phyloP scores from a whole-genome alignment of 2,888 invertebrate species.

The Hydrotaea cyrtoneurina region DNA sequence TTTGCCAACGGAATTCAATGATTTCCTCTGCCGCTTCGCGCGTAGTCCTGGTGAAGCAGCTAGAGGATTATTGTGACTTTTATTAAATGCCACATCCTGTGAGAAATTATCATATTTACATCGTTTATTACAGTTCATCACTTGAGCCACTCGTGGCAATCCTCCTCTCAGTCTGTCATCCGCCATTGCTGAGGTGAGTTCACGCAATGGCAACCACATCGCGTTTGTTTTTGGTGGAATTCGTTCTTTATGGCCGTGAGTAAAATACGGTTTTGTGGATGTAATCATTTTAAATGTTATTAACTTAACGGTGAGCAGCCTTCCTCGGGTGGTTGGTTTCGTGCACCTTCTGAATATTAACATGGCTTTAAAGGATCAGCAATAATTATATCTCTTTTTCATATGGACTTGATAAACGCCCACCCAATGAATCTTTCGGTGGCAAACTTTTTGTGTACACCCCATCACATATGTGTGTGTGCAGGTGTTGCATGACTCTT shows the following conservation, averaged over 20 bases:
- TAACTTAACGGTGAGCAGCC: constrained; percentile 33
- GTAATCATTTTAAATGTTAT: constrained; percentile 35
- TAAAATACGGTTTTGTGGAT: not conserved
- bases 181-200: constrained; percentile 26
- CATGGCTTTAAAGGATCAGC: constrained; percentile 6
- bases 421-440: not conserved
- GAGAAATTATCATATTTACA: constrained; percentile 81
- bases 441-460: not conserved
- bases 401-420: not conserved
- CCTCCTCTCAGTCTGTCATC: constrained; percentile 10
- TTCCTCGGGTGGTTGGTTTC: not conserved
- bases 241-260: constrained; percentile 36
- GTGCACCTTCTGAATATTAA: not conserved
- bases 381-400: constrained; percentile 4
- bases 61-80: constrained; percentile 80
- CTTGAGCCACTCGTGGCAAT: constrained; percentile 71
- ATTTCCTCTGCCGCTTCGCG: constrained; percentile 12
- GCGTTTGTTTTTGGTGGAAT: not conserved
- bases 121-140: constrained; percentile 81
- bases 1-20: constrained; percentile 61
- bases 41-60: constrained; percentile 53
- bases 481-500: not conserved
- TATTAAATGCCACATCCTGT: constrained; percentile 81
- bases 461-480: not conserved
- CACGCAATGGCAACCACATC: not conserved